A percentile compares a stretch with the other conserved stretches of the same genome.
phyloP scores from a whole-genome alignment of 2,113 vertebrate species.

The Ursus arctos region DNA sequence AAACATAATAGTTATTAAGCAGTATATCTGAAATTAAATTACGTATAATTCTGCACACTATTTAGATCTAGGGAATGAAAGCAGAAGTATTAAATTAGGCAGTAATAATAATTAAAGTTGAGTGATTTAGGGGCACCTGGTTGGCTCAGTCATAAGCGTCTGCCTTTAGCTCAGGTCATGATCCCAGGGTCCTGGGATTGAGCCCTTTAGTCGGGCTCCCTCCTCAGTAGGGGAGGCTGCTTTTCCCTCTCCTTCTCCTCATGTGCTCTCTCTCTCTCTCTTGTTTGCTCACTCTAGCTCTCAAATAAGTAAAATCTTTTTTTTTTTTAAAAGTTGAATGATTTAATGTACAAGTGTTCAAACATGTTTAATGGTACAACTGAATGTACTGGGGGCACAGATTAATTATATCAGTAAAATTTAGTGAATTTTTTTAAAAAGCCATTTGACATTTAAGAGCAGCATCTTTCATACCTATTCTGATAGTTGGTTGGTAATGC shows the following conservation, averaged over 20 bases:
- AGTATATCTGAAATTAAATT: constrained; percentile 48
- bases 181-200: too few relatives aligned
- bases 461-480: not conserved
- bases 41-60: not conserved
- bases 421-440: not conserved
- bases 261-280: too few relatives aligned
- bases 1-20: not conserved
- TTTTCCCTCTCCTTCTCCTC: too few relatives aligned
- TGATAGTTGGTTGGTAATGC: constrained; percentile 5
- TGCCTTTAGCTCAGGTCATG: too few relatives aligned
- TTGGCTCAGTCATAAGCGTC: too few relatives aligned
- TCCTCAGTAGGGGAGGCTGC: too few relatives aligned
- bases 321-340: not conserved
- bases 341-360: not conserved
- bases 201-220: too few relatives aligned
- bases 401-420: not conserved
- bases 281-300: too few relatives aligned
- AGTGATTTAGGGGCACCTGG: not conserved
- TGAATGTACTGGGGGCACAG: not conserved
- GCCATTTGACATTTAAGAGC: not conserved
- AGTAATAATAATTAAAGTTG: constrained; percentile 12
- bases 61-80: constrained; percentile 32
- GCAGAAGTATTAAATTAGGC: not conserved
- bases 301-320: too few relatives aligned
- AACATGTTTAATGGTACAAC: not conserved